These are phyloP conservation scores for Microplitis mediator DNA, from an alignment of 1,140 invertebrate species.

Conservation along the genomic window DNA sequence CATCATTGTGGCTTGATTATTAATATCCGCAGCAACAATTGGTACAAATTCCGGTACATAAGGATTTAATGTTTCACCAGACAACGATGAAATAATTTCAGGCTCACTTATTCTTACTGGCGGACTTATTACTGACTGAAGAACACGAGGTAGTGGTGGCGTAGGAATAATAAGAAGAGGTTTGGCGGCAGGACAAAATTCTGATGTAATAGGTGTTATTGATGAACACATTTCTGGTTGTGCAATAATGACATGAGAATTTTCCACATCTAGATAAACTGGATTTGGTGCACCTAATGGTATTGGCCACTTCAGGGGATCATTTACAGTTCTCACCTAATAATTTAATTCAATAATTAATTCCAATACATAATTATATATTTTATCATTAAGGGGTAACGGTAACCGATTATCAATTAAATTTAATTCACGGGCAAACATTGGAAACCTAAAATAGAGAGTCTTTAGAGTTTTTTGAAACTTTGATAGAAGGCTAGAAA, in stretches of 20 bases:
- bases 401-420: too few species aligned
- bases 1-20: not conserved
- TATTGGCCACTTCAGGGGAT: constrained; percentile 88
- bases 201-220: constrained; percentile 29
- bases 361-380: not conserved
- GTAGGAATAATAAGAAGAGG: constrained; percentile 69
- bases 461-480: too few species aligned
- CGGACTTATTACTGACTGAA: constrained; percentile 37
- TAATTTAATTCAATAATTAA: not conserved
- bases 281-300: constrained; percentile 63
- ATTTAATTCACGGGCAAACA: too few species aligned
- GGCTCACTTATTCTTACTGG: constrained; percentile 41
- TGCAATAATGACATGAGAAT: constrained; percentile 25
- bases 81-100: constrained; percentile 42
- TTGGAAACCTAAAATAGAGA: too few species aligned
- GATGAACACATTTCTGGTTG: constrained; percentile 31
- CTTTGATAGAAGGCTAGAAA: too few species aligned
- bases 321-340: constrained; percentile 65
- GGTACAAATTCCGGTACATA: constrained; percentile 87
- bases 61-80: constrained; percentile 74
- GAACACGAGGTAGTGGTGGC: constrained; percentile 68
- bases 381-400: too few species aligned
- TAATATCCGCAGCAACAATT: constrained; percentile 25
- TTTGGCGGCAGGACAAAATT: constrained; percentile 63
- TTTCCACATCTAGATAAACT: constrained; percentile 54